Conservation (phyloP, 2,113 vertebrate species). For the Sinocyclocheilus anshuiensis region DNA sequence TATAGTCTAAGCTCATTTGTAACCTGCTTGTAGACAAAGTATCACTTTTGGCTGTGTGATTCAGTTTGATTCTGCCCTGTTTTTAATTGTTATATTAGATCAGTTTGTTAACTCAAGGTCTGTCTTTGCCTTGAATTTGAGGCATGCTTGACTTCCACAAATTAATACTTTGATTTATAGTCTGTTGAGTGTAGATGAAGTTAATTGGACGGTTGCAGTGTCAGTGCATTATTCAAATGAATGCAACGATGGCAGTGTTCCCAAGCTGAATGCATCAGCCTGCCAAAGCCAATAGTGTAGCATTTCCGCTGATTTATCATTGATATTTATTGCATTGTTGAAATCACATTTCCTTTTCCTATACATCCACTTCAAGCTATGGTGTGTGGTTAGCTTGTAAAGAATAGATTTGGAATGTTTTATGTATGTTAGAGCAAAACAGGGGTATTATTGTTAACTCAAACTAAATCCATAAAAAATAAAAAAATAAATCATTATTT, state of each 20-base stretch:
- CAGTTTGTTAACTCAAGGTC: no score
- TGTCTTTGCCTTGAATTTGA: no score
- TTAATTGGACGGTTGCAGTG: conserved; percentile 13
- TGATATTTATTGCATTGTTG: conserved; percentile 11
- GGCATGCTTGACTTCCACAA: no score
- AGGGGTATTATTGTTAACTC: no score
- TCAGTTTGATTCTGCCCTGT: no score
- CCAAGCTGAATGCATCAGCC: neutral
- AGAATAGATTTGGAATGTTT: neutral
- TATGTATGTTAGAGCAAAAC: neutral
- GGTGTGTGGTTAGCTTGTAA: neutral
- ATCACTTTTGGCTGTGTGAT: no score
- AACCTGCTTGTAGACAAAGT: no score
- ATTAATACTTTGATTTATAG: conserved; percentile 20
- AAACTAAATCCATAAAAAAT: no score
- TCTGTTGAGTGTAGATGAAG: neutral
- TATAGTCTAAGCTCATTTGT: no score
- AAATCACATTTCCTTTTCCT: neutral
- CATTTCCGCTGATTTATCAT: neutral
- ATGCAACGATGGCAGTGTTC: neutral
- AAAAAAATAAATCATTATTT: no score
- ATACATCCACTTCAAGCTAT: neutral
- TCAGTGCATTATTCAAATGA: conserved; percentile 23
- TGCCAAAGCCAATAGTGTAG: neutral
- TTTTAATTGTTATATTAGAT: no score